Base-by-base conservation (phyloP, 92 coral and sea anemone species). In the Plumapathes pennacea region DNA sequence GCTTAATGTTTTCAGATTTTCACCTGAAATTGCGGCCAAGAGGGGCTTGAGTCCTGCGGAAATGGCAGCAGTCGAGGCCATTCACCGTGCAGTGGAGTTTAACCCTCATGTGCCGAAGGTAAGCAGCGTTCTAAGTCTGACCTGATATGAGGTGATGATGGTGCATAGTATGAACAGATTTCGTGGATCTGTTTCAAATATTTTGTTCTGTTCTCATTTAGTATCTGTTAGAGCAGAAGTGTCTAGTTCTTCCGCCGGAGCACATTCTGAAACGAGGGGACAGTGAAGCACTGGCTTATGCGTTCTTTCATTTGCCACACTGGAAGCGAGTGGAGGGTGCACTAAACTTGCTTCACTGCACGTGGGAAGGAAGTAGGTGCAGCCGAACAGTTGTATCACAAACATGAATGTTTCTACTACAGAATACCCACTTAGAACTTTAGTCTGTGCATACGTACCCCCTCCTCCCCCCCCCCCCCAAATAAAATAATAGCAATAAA, bases 331-430 rank as follows among this genome's bases (percentile, higher is more conserved):
- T 92, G 10, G 98, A 92, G 4, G 98, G 98, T 20, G 98, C 98
- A 5, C 81, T 85, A n/a, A 92, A 92, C 42, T 70, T 92, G n/a
- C 89, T 92, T 12, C 98, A 92, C 74, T 92, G 98, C 49, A 92
- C 98, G 3, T 90, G 96, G 96, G 98, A 92, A 88, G 98, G 98
- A 84, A 92, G 98, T 92, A 66, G 57, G 98, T 64, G 34, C n/a
- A n/a, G n/a, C n/a, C n/a, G n/a, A n/a, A n/a, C n/a, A n/a, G n/a
- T n/a, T n/a, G n/a, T n/a, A n/a, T n/a, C n/a, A n/a, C n/a, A n/a
- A n/a, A n/a, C n/a, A n/a, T n/a, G n/a, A n/a, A n/a, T n/a, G n/a
- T n/a, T n/a, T n/a, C n/a, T n/a, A n/a, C n/a, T n/a, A n/a, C n/a
- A n/a, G n/a, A n/a, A n/a, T n/a, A n/a, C n/a, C n/a, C n/a, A n/a